Conservation (phyloP, 1,140 invertebrate genomes). For the Diplogasteroides magnus region DNA sequence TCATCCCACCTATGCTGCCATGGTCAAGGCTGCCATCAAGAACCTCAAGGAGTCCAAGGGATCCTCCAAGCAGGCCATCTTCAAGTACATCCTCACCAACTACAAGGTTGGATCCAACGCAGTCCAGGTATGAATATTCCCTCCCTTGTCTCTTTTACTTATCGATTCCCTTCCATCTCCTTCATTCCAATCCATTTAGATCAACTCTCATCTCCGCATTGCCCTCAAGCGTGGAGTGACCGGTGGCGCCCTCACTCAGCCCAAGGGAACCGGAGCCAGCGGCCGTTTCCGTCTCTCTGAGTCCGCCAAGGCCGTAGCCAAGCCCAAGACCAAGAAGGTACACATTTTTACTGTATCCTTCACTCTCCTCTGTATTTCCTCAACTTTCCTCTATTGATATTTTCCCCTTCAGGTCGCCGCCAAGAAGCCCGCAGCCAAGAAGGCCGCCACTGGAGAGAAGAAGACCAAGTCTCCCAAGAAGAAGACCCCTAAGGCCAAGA, state of each 20-base stretch:
- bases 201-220: conserved; percentile 50
- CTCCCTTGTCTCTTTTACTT: neutral
- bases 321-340: neutral
- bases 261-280: conserved; percentile 55
- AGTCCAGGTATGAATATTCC: conserved; percentile 2
- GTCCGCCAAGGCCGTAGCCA: neutral
- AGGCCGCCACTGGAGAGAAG: conserved; percentile 36
- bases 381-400: no score
- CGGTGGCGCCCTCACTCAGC: conserved; percentile 49
- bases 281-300: conserved; percentile 56
- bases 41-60: conserved; percentile 37
- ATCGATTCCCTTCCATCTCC: neutral
- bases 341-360: no score
- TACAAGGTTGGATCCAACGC: conserved; percentile 54
- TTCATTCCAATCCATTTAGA: conserved; percentile 18
- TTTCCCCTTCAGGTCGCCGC: no score
- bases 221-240: conserved; percentile 50
- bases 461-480: conserved; percentile 26
- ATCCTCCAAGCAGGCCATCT: conserved; percentile 54
- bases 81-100: conserved; percentile 56
- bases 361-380: no score
- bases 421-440: conserved; percentile 39
- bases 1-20: conserved; percentile 32
- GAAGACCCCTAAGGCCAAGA: conserved; percentile 3
- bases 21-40: conserved; percentile 27